Conservation (phyloP, 1,140 invertebrate genomes). For the Drosophila lowei region DNA sequence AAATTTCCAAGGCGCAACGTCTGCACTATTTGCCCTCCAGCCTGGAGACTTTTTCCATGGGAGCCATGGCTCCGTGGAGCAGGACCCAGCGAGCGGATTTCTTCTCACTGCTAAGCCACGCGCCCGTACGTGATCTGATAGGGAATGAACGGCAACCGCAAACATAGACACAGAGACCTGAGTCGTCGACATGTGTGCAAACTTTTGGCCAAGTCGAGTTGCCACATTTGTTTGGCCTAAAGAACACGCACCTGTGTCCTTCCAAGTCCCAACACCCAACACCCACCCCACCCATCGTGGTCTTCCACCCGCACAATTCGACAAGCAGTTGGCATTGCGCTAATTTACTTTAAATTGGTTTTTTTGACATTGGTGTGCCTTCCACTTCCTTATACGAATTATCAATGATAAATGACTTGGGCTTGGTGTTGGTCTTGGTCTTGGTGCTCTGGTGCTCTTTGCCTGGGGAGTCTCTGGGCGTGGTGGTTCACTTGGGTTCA, state of each 20-base stretch:
- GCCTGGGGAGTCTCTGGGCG: too few relatives aligned
- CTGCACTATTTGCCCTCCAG: slow-evolving; percentile 68
- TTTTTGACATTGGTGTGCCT: slow-evolving; percentile 42
- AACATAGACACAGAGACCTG: slow-evolving; percentile 27
- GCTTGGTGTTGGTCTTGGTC: neutral
- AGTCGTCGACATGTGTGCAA: slow-evolving; percentile 48
- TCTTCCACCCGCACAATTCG: slow-evolving; percentile 37
- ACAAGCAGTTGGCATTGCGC: slow-evolving; percentile 46
- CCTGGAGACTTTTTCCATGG: slow-evolving; percentile 54
- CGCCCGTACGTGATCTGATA: slow-evolving; percentile 74
- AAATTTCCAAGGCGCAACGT: slow-evolving; percentile 71
- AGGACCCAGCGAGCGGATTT: slow-evolving; percentile 3
- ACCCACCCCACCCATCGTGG: slow-evolving; percentile 18
- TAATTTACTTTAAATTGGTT: slow-evolving; percentile 81
- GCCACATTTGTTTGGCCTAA: slow-evolving; percentile 62
- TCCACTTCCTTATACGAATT: slow-evolving; percentile 35
- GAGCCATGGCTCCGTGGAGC: neutral
- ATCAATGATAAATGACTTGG: slow-evolving; percentile 71
- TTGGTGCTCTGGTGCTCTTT: neutral
- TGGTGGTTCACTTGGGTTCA: neutral
- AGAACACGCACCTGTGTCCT: slow-evolving; percentile 43
- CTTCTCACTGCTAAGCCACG: slow-evolving; percentile 50
- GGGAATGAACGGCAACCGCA: slow-evolving; percentile 66
- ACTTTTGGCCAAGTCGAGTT: slow-evolving; percentile 65
- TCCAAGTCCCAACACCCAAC: neutral